These are phyloP conservation scores for Trichonephila clavata DNA, from an alignment of 1,140 invertebrate species.

Conservation along the genomic window DNA sequence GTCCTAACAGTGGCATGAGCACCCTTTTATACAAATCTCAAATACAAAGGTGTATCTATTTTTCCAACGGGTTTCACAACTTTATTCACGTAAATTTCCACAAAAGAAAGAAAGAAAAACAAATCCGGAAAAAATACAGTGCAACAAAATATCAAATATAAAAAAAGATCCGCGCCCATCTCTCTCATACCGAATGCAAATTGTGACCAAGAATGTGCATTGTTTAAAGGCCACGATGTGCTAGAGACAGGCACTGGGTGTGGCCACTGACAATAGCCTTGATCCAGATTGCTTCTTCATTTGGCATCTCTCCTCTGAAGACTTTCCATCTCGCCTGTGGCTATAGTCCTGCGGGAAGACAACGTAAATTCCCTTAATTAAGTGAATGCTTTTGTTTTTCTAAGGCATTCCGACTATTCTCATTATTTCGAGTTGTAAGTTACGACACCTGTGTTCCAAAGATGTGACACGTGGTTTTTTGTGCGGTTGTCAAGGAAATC, in stretches of 20 bases:
- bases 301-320: constrained; percentile 3
- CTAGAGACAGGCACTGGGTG: constrained; percentile 64
- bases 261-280: constrained; percentile 54
- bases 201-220: constrained; percentile 60
- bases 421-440: constrained; percentile 25
- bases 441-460: not conserved
- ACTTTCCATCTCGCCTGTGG: constrained; percentile 21
- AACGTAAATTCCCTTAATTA: constrained; percentile 38
- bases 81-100: not conserved
- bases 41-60: constrained; percentile 65
- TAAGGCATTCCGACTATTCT: not conserved
- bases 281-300: constrained; percentile 72
- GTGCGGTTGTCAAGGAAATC: not conserved
- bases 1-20: not conserved
- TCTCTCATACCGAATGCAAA: constrained; percentile 51
- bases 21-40: constrained; percentile 65
- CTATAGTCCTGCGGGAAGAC: not conserved
- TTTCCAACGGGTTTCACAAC: constrained; percentile 53
- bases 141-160: constrained; percentile 18
- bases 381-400: not conserved
- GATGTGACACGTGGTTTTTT: constrained; percentile 7
- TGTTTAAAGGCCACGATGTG: constrained; percentile 69
- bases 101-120: not conserved
- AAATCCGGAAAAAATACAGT: constrained; percentile 21
- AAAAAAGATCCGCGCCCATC: constrained; percentile 71